phyloP scores from a whole-genome alignment of 2,888 invertebrate genomes.

The Volucella zonaria region DNA sequence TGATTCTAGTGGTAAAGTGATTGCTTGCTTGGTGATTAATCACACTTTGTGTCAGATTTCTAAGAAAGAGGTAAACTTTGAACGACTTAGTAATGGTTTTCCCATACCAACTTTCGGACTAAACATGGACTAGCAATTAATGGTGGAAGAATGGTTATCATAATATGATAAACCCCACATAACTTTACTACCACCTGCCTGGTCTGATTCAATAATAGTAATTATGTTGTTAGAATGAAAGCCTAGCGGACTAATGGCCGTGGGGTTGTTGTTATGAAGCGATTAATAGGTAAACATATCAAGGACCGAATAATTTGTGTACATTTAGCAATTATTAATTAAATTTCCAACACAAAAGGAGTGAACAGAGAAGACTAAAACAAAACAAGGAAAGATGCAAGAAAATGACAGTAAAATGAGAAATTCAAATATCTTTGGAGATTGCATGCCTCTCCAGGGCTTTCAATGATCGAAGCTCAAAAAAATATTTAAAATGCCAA shows the following conservation, averaged over 20 bases:
- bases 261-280: too few species aligned
- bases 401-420: too few species aligned
- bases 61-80: slow-evolving; percentile 29
- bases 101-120: slow-evolving; percentile 2
- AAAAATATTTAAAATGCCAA: too few species aligned
- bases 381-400: too few species aligned
- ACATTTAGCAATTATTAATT: too few species aligned
- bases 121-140: slow-evolving; percentile 49
- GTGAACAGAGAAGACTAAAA: too few species aligned
- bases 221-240: slow-evolving; percentile 16
- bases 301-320: too few species aligned
- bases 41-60: slow-evolving; percentile 9
- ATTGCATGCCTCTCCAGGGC: too few species aligned
- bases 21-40: slow-evolving; percentile 47
- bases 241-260: not conserved
- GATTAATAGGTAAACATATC: too few species aligned
- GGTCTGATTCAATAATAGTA: slow-evolving; percentile 30
- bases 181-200: slow-evolving; percentile 27
- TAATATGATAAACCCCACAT: slow-evolving; percentile 26
- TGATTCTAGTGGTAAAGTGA: slow-evolving; percentile 14
- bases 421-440: too few species aligned
- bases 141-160: slow-evolving; percentile 1
- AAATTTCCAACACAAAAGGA: too few species aligned
- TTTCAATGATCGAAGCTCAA: too few species aligned
- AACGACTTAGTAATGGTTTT: slow-evolving; percentile 24